phyloP scores from a whole-genome alignment of 2,888 invertebrate genomes.

The Pollenia labialis region DNA sequence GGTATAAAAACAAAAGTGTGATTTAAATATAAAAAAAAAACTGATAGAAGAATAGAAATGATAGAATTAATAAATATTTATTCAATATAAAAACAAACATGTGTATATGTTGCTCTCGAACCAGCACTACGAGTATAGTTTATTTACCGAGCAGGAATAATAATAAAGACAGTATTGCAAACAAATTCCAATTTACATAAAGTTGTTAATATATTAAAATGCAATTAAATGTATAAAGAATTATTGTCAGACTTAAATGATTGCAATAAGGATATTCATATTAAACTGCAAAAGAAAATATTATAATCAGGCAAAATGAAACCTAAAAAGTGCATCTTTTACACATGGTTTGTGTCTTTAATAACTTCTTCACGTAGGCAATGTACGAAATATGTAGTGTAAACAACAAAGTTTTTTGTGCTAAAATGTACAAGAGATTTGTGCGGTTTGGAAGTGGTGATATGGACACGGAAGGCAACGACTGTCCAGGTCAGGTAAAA shows the following conservation, averaged over 20 bases:
- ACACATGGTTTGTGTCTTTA: too few species aligned
- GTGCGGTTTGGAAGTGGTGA: too few species aligned
- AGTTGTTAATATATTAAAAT: conserved; percentile 53
- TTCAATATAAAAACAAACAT: conserved; percentile 33
- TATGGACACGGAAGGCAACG: too few species aligned
- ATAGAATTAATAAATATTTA: conserved; percentile 60
- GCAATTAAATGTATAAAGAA: conserved; percentile 41
- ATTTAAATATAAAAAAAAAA: conserved; percentile 40
- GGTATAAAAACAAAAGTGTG: conserved; percentile 57
- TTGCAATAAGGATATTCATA: conserved; percentile 6
- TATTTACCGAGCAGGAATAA: background rate
- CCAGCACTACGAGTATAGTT: background rate
- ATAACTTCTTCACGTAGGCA: too few species aligned
- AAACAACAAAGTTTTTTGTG: too few species aligned
- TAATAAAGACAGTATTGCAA: conserved; percentile 31
- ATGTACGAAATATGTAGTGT: too few species aligned
- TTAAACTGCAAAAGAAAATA: background rate
- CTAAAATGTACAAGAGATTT: too few species aligned
- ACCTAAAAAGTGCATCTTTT: too few species aligned
- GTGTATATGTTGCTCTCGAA: conserved; percentile 6
- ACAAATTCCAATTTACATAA: conserved; percentile 56
- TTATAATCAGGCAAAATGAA: too few species aligned
- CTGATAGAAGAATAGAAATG: conserved; percentile 24
- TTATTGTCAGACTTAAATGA: background rate
- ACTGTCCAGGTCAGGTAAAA: too few species aligned